Evolutionary conservation across 2,888 invertebrate species (phyloP).

Genomic region (Taphrorychus bicolor): DNA sequence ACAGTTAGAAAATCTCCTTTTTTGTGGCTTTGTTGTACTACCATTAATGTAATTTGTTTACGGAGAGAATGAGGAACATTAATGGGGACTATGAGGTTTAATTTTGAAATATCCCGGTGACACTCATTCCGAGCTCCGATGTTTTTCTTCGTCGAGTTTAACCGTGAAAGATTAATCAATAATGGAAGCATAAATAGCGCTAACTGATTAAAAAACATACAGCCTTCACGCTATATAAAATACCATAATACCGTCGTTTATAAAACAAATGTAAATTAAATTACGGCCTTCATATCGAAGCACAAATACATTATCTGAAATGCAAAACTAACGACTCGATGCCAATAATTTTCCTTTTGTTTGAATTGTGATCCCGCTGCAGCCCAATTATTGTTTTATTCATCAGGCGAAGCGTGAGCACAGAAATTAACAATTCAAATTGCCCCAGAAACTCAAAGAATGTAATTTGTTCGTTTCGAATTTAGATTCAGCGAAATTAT

Average conservation of each 20-base stretch:
- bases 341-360: not conserved
- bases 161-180: too few species aligned
- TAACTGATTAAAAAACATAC: too few species aligned
- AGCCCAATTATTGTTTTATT: not conserved
- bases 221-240: not conserved
- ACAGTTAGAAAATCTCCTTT: slow-evolving; percentile 16
- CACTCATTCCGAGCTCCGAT: too few species aligned
- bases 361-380: not conserved
- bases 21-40: slow-evolving; percentile 4
- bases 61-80: too few species aligned
- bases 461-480: not conserved
- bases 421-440: not conserved
- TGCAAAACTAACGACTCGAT: not conserved
- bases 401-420: not conserved
- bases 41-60: slow-evolving; percentile 6
- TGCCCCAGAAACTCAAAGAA: not conserved
- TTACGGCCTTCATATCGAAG: not conserved
- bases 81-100: too few species aligned
- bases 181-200: too few species aligned
- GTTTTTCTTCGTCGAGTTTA: too few species aligned
- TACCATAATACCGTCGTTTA: not conserved
- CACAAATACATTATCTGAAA: not conserved
- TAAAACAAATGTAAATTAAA: not conserved
- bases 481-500: not conserved
- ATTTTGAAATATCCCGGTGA: too few species aligned